phyloP scores from a whole-genome alignment of 2,797 vertebrate genomes.

The Notolabrus celidotus region DNA sequence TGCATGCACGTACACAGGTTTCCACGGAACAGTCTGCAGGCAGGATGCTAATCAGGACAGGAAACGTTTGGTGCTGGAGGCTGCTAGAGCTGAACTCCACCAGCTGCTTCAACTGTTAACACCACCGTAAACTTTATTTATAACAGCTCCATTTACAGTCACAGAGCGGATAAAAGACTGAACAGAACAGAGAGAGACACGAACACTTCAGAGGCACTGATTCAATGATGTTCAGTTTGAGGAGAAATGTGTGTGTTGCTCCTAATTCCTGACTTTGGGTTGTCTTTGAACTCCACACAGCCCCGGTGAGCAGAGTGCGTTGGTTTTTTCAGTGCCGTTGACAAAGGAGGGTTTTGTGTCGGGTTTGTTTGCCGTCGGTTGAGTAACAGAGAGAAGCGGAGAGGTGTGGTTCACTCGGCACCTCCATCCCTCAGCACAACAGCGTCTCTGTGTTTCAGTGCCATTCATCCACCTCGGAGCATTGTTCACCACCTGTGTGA shows the following conservation, averaged over 20 bases:
- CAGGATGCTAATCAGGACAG: constrained; percentile 46
- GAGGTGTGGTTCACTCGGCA: constrained; percentile 49
- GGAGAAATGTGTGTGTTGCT: neutral
- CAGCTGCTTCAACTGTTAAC: constrained; percentile 32
- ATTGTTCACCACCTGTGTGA: constrained; percentile 18
- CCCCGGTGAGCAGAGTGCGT: neutral
- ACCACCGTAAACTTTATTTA: constrained; percentile 29
- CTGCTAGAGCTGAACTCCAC: neutral
- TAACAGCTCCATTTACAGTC: constrained; percentile 1
- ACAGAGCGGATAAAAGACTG: neutral
- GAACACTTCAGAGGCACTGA: too few species aligned
- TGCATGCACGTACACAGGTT: constrained; percentile 18
- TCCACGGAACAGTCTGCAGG: constrained; percentile 20
- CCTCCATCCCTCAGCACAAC: constrained; percentile 28
- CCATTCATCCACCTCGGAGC: constrained; percentile 16
- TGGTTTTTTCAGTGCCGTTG: constrained; percentile 6
- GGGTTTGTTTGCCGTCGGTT: constrained; percentile 41
- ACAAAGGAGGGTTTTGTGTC: constrained; percentile 49
- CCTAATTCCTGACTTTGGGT: constrained; percentile 10
- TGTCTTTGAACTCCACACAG: constrained; percentile 23
- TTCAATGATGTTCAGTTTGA: too few species aligned
- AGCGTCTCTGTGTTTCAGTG: constrained; percentile 36
- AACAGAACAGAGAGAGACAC: too few species aligned
- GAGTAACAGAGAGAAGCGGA: constrained; percentile 15
- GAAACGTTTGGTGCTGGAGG: constrained; percentile 24